A percentile compares a stretch with the other conserved stretches of the same genome.
Conservation (phyloP, 2,113 vertebrate species). For the Myrmophylax atrothorax region DNA sequence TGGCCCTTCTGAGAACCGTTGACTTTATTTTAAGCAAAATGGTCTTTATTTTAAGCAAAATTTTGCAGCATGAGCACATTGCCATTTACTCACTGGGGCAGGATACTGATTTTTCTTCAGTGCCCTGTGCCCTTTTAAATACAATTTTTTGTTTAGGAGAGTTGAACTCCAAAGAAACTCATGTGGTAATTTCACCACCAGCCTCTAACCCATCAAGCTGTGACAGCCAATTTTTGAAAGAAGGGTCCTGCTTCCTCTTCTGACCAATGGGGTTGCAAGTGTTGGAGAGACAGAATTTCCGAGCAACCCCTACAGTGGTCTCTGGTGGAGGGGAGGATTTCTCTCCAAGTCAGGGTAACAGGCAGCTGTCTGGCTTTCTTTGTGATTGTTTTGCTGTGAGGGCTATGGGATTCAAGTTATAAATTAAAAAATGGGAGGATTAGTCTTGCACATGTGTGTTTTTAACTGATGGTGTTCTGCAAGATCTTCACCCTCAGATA, state of each 20-base stretch:
- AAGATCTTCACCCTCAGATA: neutral
- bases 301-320: neutral
- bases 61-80: neutral
- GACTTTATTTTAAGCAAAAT: neutral
- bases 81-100: neutral
- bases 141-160: neutral
- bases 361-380: neutral
- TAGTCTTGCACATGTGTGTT: rapidly evolving
- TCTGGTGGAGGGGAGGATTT: neutral
- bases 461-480: neutral
- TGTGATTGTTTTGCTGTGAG: neutral
- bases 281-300: neutral
- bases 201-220: neutral
- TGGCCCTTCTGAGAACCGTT: neutral
- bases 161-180: neutral
- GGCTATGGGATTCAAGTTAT: neutral
- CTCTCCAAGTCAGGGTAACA: neutral
- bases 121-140: neutral
- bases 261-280: neutral
- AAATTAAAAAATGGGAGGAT: neutral
- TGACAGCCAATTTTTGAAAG: neutral
- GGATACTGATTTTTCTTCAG: neutral
- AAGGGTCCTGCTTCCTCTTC: neutral
- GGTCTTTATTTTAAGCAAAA: neutral
- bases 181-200: neutral